Percentiles rank a stretch among this genome's conserved stretches.
phyloP scores from a whole-genome alignment of 2,888 invertebrate species.

The Clostera curtula region DNA sequence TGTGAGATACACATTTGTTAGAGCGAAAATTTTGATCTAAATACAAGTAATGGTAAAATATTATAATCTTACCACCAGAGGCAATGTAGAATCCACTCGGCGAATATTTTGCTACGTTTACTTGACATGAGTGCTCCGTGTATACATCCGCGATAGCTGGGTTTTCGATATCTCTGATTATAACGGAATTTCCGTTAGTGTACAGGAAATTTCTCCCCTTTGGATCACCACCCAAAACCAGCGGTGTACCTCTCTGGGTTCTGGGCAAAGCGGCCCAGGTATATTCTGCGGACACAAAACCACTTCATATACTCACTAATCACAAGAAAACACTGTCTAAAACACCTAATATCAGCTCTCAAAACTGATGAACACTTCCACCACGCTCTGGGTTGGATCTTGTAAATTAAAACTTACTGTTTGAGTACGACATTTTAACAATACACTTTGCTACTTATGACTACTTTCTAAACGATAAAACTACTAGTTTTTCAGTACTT shows the following conservation, averaged over 20 bases:
- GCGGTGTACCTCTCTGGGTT: slow-evolving; percentile 94
- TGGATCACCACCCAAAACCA: slow-evolving; percentile 96
- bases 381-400: slow-evolving; percentile 29
- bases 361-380: slow-evolving; percentile 17
- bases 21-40: too few relatives aligned
- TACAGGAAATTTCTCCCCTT: slow-evolving; percentile 98
- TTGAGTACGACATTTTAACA: slow-evolving; percentile 62
- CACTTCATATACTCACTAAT: slow-evolving; percentile 21
- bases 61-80: slow-evolving; percentile 88
- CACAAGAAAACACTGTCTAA: slow-evolving; percentile 15
- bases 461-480: slow-evolving; percentile 37
- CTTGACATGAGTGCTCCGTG: slow-evolving; percentile 96
- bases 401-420: slow-evolving; percentile 53
- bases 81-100: slow-evolving; percentile 99
- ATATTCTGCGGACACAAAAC: slow-evolving; percentile 77
- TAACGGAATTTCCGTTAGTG: slow-evolving; percentile 97
- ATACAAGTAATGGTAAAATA: background rate
- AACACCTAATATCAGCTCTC: slow-evolving; percentile 23
- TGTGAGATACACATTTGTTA: too few relatives aligned
- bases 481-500: slow-evolving; percentile 49
- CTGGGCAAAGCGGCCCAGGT: slow-evolving; percentile 95
- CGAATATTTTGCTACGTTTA: slow-evolving; percentile 98
- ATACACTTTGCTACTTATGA: slow-evolving; percentile 43
- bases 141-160: slow-evolving; percentile 96
- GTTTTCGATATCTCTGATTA: slow-evolving; percentile 97